Evolutionary conservation across 2,797 vertebrate species (phyloP).

Genomic region (Bovichtus diacanthus): DNA sequence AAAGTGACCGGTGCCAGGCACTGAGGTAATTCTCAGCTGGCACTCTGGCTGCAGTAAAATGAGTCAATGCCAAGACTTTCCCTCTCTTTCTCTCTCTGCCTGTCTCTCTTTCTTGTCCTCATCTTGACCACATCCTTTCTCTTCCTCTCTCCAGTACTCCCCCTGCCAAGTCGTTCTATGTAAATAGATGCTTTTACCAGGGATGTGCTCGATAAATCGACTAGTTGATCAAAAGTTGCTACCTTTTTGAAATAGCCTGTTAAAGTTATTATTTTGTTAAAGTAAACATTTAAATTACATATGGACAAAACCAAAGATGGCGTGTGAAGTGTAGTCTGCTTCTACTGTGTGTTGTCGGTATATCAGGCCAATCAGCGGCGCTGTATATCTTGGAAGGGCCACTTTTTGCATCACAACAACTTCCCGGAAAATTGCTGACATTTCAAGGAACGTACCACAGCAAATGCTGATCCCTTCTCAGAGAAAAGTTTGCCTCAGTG

Average conservation of each 20-base stretch:
- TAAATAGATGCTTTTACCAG: too few relatives aligned
- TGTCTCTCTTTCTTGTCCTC: constrained; percentile 23
- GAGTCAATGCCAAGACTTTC: constrained; percentile 49
- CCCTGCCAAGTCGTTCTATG: too few relatives aligned
- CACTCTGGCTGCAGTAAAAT: constrained; percentile 43
- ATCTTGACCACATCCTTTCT: constrained; percentile 31
- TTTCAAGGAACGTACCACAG: constrained; percentile 21
- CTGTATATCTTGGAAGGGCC: constrained; percentile 41
- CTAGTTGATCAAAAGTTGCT: too few relatives aligned
- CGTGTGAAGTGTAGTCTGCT: not conserved
- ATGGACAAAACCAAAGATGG: too few relatives aligned
- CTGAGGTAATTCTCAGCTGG: constrained; percentile 55
- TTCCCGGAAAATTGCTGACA: constrained; percentile 34
- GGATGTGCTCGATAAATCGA: too few relatives aligned
- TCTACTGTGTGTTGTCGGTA: not conserved
- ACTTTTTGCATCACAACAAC: constrained; percentile 39
- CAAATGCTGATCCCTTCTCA: not conserved
- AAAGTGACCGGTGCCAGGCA: constrained; percentile 45
- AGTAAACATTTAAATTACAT: too few relatives aligned
- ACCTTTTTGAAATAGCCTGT: too few relatives aligned
- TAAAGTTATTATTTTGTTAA: too few relatives aligned
- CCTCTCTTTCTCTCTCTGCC: constrained; percentile 10
- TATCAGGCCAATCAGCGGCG: constrained; percentile 35
- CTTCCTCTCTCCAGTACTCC: not conserved
- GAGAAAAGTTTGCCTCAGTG: not conserved